These are phyloP conservation scores for Lacerta viridis DNA, from an alignment of 2,797 vertebrate species.

Conservation along the genomic window DNA sequence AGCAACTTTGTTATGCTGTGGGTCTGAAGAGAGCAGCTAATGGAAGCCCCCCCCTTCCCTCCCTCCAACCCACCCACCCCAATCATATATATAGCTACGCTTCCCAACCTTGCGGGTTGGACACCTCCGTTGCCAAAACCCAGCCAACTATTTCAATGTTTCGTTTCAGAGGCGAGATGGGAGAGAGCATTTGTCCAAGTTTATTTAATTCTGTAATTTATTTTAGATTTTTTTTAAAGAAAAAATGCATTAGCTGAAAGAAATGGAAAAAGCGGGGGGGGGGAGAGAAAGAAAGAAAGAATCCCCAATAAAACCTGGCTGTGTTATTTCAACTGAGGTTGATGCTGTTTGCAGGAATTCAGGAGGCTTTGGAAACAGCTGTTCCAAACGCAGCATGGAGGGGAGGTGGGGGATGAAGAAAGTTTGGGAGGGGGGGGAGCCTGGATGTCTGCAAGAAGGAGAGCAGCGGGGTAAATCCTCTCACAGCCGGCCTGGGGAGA, in stretches of 20 bases:
- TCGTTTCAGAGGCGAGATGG: slow-evolving; percentile 47
- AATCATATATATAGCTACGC: slow-evolving; percentile 38
- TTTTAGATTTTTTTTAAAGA: slow-evolving; percentile 74
- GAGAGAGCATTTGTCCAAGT: slow-evolving; percentile 65
- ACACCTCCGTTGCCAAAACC: slow-evolving; percentile 64
- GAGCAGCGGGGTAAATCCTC: not conserved
- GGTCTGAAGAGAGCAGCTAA: not conserved
- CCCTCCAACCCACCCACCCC: not conserved
- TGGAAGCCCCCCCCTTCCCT: not conserved
- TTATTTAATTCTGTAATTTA: slow-evolving; percentile 88
- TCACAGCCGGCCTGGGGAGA: too few species aligned
- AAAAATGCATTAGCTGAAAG: slow-evolving; percentile 68
- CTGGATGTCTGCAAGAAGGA: not conserved
- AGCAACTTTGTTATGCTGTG: not conserved
- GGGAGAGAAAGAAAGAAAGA: slow-evolving; percentile 35
- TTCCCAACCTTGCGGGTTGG: slow-evolving; percentile 55
- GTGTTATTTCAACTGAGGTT: slow-evolving; percentile 67
- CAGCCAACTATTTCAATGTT: slow-evolving; percentile 62
- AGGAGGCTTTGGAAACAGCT: slow-evolving; percentile 26
- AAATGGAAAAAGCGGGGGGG: slow-evolving; percentile 65
- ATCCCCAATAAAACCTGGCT: slow-evolving; percentile 70
- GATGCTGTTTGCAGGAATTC: slow-evolving; percentile 51
- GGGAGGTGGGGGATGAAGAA: not conserved
- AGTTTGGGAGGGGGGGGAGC: not conserved
- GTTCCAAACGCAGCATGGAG: not conserved